A percentile compares a stretch with the other conserved stretches of the same genome.
These are phyloP conservation scores for Lasiurus borealis DNA, from an alignment of 2,113 vertebrate genomes.

Conservation along the genomic window DNA sequence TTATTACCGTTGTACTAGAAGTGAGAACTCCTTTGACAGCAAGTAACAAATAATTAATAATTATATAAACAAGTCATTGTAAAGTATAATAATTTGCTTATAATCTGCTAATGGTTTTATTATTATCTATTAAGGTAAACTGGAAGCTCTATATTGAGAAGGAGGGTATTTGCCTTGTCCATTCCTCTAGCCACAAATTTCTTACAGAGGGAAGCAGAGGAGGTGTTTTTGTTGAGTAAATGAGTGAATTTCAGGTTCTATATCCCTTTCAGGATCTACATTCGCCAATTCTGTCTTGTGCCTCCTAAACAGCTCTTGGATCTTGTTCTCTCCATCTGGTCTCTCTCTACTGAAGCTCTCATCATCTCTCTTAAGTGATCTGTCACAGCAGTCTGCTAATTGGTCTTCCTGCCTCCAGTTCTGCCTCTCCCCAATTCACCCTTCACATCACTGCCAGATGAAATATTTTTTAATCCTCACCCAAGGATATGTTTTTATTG, in stretches of 20 bases:
- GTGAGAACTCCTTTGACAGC: background rate
- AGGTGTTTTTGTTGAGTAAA: background rate
- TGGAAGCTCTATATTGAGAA: background rate
- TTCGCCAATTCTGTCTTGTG: background rate
- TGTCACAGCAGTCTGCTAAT: background rate
- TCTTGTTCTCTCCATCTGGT: background rate
- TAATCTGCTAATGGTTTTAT: background rate
- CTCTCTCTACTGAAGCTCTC: too few species aligned
- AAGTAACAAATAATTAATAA: slow-evolving; percentile 11
- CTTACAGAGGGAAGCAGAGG: background rate
- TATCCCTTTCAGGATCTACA: background rate
- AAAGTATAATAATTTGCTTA: background rate
- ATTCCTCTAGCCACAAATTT: background rate
- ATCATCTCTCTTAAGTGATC: background rate
- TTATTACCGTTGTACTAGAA: background rate
- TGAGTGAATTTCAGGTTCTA: background rate
- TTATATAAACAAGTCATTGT: background rate
- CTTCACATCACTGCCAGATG: background rate
- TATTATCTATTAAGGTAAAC: background rate
- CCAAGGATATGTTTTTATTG: background rate
- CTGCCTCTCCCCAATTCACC: background rate
- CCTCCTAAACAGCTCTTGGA: background rate
- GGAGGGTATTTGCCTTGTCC: background rate
- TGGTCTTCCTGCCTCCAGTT: background rate
- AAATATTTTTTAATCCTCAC: background rate